Conservation (phyloP, 1,140 invertebrate genomes). For the Neodiprion virginianus region DNA sequence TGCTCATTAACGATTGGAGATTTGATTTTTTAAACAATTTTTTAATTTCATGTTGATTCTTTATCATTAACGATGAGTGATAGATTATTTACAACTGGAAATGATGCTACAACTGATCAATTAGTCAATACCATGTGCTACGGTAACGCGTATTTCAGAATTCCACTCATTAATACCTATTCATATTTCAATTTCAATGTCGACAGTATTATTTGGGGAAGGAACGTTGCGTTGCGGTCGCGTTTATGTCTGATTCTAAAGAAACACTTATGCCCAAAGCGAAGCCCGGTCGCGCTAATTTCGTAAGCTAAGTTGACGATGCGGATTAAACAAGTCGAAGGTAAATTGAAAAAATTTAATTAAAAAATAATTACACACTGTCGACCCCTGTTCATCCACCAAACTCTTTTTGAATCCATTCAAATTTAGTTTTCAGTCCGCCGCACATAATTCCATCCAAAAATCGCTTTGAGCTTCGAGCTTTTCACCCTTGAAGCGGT, state of each 20-base stretch:
- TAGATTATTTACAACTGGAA: too few species aligned
- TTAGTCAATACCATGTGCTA: too few species aligned
- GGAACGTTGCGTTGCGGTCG: slow-evolving; percentile 38
- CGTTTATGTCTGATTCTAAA: slow-evolving; percentile 36
- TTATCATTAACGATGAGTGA: too few species aligned
- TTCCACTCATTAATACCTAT: not conserved
- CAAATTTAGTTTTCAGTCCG: too few species aligned
- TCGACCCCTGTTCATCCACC: not conserved
- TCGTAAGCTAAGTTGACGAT: slow-evolving; percentile 38
- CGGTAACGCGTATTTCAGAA: too few species aligned
- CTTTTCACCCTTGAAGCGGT: not conserved
- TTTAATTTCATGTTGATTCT: too few species aligned
- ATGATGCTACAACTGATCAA: too few species aligned
- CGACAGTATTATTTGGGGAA: slow-evolving; percentile 15
- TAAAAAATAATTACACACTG: slow-evolving; percentile 17
- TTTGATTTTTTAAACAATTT: slow-evolving; percentile 3
- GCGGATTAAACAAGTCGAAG: slow-evolving; percentile 31
- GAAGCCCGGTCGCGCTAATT: slow-evolving; percentile 37
- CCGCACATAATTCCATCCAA: too few species aligned
- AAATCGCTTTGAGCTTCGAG: too few species aligned
- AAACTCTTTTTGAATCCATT: too few species aligned
- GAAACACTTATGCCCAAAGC: slow-evolving; percentile 34
- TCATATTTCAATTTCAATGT: slow-evolving; percentile 3
- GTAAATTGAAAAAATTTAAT: slow-evolving; percentile 30
- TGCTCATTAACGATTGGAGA: not conserved